Percentiles rank a stretch among this genome's conserved stretches.
These are phyloP conservation scores for Zeus faber DNA, from an alignment of 2,113 vertebrate genomes.

Conservation along the genomic window DNA sequence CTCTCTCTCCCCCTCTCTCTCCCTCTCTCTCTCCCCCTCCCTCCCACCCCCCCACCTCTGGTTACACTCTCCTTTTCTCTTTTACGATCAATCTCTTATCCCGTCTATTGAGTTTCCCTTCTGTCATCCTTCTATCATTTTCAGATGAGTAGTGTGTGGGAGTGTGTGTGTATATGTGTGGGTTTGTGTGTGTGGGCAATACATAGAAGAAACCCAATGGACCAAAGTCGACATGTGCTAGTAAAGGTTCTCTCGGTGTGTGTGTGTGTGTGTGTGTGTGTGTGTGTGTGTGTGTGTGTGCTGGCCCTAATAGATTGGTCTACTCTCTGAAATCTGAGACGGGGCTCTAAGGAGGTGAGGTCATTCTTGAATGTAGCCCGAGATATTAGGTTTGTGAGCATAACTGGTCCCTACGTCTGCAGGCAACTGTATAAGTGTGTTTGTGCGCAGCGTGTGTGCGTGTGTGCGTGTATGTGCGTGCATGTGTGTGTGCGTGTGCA, in stretches of 20 bases:
- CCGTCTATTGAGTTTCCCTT: no score
- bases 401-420: slow-evolving; percentile 6
- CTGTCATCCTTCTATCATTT: no score
- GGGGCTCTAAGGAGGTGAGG: slow-evolving; percentile 44
- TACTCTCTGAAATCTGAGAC: slow-evolving; percentile 54
- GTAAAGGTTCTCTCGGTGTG: no score
- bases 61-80: no score
- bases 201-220: no score
- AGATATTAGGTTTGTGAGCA: slow-evolving; percentile 34
- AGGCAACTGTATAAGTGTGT: slow-evolving; percentile 2
- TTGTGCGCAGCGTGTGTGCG: not conserved
- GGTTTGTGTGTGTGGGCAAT: not conserved
- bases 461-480: slow-evolving; percentile 5
- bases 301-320: slow-evolving; percentile 17
- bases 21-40: no score
- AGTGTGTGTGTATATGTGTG: not conserved
- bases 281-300: slow-evolving; percentile 1
- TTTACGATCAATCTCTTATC: no score
- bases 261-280: not conserved
- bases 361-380: slow-evolving; percentile 46
- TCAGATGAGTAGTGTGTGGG: no score
- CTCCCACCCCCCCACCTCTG: no score
- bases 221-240: no score
- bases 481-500: not conserved
- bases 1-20: not conserved